A percentile compares a stretch with the other conserved stretches of the same genome.
phyloP scores from a whole-genome alignment of 2,888 invertebrate species.

The Drosophila buzzatii region DNA sequence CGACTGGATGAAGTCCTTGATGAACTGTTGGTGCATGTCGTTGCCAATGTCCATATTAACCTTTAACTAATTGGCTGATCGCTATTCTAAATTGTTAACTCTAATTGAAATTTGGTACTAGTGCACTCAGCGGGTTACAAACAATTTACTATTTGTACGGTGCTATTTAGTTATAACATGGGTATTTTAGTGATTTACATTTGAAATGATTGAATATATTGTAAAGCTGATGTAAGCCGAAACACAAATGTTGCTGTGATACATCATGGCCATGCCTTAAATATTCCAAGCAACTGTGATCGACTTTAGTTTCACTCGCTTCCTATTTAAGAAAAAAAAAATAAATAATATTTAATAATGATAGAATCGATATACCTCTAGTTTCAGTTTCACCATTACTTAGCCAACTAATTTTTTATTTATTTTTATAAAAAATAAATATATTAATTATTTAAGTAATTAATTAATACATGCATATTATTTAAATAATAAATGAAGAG shows the following conservation, averaged over 20 bases:
- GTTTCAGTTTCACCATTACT: too few species aligned
- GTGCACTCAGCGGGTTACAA: conserved; percentile 29
- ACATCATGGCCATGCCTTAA: neutral
- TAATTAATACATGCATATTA: too few species aligned
- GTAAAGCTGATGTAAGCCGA: conserved; percentile 32
- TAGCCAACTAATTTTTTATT: too few species aligned
- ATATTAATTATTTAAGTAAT: too few species aligned
- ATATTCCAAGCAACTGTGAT: conserved; percentile 33
- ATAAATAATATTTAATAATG: too few species aligned
- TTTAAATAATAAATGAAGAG: too few species aligned
- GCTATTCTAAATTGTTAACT: conserved; percentile 19
- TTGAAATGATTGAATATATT: conserved; percentile 23
- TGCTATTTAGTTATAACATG: conserved; percentile 33
- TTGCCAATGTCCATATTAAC: conserved; percentile 28
- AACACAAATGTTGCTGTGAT: conserved; percentile 43
- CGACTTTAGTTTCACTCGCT: neutral
- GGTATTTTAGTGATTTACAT: conserved; percentile 40
- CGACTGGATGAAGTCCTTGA: conserved; percentile 32
- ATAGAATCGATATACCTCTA: too few species aligned
- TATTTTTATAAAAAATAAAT: too few species aligned
- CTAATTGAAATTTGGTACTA: conserved; percentile 39
- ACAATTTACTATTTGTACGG: conserved; percentile 42
- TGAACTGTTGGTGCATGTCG: conserved; percentile 24
- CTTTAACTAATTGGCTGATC: conserved; percentile 1
- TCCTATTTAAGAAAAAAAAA: too few species aligned